Evolutionary conservation across 1,140 invertebrate genomes (phyloP).

Genomic region (Drosophila santomea): DNA sequence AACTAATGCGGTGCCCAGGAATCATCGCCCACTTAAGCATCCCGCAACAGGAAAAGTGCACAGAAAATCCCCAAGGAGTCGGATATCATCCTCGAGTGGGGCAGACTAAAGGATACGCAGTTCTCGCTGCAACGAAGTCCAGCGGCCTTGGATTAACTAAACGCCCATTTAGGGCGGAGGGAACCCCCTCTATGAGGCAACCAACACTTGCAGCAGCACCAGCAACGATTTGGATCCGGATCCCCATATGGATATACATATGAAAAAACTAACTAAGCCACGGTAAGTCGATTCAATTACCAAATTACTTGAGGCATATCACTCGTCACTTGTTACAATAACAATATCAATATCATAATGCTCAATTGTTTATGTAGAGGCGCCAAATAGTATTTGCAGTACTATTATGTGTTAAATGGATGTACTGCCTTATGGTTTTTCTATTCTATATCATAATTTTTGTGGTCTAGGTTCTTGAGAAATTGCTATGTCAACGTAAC

Average conservation of each 20-base stretch:
- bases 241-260: constrained; percentile 75
- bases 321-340: too few species aligned
- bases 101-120: constrained; percentile 9
- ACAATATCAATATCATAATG: too few species aligned
- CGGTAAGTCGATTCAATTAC: constrained; percentile 44
- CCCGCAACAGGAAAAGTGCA: constrained; percentile 17
- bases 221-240: constrained; percentile 38
- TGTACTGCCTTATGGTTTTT: neutral
- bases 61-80: constrained; percentile 3
- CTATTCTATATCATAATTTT: neutral
- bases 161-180: constrained; percentile 50
- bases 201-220: constrained; percentile 19
- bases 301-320: neutral
- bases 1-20: constrained; percentile 63
- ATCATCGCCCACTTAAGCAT: constrained; percentile 29
- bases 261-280: constrained; percentile 77
- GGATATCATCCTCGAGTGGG: constrained; percentile 14
- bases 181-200: constrained; percentile 40
- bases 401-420: too few species aligned
- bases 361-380: too few species aligned
- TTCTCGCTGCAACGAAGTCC: constrained; percentile 12
- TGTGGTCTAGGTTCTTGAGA: neutral
- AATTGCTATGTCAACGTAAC: neutral
- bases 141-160: constrained; percentile 27
- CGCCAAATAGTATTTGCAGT: too few species aligned